Evolutionary conservation across 2,797 vertebrate genomes (phyloP), one percentile per base, ranked within the genome.

Genomic region (Sandelia bainsii): DNA sequence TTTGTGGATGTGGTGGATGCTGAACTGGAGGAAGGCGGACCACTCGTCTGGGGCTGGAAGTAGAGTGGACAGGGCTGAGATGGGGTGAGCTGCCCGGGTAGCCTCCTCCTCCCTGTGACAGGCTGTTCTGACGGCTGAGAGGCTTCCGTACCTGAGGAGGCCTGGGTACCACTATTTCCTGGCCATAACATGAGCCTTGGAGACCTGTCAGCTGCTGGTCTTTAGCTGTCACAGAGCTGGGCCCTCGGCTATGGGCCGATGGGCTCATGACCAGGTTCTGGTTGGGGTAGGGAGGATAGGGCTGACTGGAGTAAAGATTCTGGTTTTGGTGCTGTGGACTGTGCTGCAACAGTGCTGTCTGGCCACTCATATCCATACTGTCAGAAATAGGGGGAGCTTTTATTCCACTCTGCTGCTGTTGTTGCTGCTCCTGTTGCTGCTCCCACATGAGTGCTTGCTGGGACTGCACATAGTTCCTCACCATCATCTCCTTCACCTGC

Each of bases 371-470:
- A 54, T 93, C 94, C 44, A 91, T 87, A 63, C 74, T 80, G 44
- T 94, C 93, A 53, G 81, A 84, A 60, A 88, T 8, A 23, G 86
- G 74, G 0, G 86, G 56, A 14, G 85, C 78, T 82, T 93, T 93
- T 23, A 89, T 77, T 52, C 87, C 83, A 74, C 88, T 91, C 65
- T 86, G 90, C 72, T 87, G 87, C 49, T 85, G 74, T n/a, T 72
- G 69, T 11, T 73, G 79, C n/a, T 87, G 95, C 16, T 95, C 89
- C 80, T 95, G 93, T 42, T 94, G 95, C 67, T 97, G 95, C 13
- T 97, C 96, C 97, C 98, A 99, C 91, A 98, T 91, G 70, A 99
- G 94, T 2, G 96, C 97, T 91, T 98, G 98, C 87, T 99, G 98
- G 0, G 97, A 97, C 83, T 98, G 96, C 14, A 98, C 96, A 5